These are phyloP conservation scores for Alcis repandata DNA, from an alignment of 2,888 invertebrate genomes.

Conservation along the genomic window DNA sequence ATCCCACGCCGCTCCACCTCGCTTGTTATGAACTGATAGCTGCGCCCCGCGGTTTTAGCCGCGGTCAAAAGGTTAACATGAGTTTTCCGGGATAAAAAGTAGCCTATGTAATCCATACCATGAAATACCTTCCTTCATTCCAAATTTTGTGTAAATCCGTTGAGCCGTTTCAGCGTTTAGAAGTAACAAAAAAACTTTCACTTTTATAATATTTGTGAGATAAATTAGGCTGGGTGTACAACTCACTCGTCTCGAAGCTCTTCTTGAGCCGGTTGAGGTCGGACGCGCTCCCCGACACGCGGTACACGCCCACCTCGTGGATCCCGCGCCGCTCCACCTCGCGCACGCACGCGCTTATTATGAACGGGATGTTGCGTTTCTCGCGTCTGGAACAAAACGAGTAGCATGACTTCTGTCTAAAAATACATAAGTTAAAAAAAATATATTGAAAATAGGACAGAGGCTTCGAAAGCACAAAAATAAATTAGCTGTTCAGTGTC, in stretches of 20 bases:
- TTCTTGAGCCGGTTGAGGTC: conserved; percentile 96
- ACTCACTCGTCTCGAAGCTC: conserved; percentile 96
- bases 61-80: too few species aligned
- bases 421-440: too few species aligned
- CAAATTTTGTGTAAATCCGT: too few species aligned
- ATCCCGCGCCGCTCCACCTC: conserved; percentile 97
- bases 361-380: conserved; percentile 94
- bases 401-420: neutral
- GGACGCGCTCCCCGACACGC: conserved; percentile 97
- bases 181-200: too few species aligned
- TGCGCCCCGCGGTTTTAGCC: conserved; percentile 93
- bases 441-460: too few species aligned
- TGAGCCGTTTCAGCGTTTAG: too few species aligned
- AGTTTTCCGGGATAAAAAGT: too few species aligned
- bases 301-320: conserved; percentile 96
- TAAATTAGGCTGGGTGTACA: neutral
- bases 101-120: too few species aligned
- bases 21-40: conserved; percentile 95
- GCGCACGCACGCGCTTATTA: conserved; percentile 95
- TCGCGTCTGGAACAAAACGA: conserved; percentile 86
- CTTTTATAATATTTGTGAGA: too few species aligned
- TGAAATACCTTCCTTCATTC: too few species aligned
- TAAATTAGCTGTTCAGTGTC: too few species aligned
- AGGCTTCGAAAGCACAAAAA: too few species aligned
- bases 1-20: conserved; percentile 97